Evolutionary conservation across 2,113 vertebrate genomes (phyloP).

Genomic region (Ageneiosus marmoratus): DNA sequence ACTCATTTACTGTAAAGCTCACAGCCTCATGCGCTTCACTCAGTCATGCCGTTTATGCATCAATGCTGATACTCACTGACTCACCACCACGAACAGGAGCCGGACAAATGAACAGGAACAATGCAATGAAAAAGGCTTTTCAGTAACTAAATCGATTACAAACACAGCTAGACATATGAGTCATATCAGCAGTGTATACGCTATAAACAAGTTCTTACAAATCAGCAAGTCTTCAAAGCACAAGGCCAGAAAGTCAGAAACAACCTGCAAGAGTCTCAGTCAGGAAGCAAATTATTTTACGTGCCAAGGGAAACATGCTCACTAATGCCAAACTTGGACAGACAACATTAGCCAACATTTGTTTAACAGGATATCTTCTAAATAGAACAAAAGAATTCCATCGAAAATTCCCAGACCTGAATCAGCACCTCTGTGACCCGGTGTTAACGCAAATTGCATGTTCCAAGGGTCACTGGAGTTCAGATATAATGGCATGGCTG

Average conservation of each 20-base stretch:
- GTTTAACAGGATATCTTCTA: neutral
- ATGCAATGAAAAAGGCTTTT: neutral
- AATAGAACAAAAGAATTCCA: neutral
- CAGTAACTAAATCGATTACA: slow-evolving; percentile 16
- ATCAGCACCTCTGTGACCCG: slow-evolving; percentile 29
- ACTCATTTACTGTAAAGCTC: slow-evolving; percentile 35
- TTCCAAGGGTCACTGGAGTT: neutral
- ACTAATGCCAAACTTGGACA: neutral
- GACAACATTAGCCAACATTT: neutral
- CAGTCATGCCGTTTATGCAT: slow-evolving; percentile 9
- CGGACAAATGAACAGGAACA: slow-evolving; percentile 12
- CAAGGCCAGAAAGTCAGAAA: neutral
- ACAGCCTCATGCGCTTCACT: neutral
- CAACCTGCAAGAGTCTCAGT: neutral
- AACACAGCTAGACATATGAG: slow-evolving; percentile 3
- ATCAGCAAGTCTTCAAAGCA: neutral
- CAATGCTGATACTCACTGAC: slow-evolving; percentile 19
- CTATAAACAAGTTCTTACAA: neutral
- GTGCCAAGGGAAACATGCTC: neutral
- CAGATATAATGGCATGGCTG: neutral
- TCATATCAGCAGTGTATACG: neutral
- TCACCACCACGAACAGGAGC: neutral
- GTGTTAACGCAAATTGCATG: slow-evolving; percentile 9
- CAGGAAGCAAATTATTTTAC: neutral
- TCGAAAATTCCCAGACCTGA: slow-evolving; percentile 18